Conservation (phyloP, 2,797 vertebrate species). For the Avahi laniger region DNA sequence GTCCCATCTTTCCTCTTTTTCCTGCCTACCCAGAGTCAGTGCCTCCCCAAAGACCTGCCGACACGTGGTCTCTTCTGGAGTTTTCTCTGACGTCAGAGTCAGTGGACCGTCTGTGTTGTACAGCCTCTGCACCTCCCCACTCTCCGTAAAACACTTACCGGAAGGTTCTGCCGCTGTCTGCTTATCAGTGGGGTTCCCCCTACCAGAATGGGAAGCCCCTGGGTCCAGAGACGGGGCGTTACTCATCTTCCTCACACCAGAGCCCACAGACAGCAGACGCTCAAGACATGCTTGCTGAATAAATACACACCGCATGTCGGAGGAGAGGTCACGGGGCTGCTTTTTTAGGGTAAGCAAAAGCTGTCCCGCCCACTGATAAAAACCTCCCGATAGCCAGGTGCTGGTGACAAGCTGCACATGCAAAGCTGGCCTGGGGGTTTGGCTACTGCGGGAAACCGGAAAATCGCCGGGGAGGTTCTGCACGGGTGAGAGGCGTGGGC, state of each 20-base stretch:
- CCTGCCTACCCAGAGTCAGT: not conserved
- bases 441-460: not conserved
- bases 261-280: not conserved
- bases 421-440: not conserved
- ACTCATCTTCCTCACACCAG: not conserved
- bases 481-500: not conserved
- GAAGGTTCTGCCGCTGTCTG: not conserved
- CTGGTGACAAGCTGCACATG: not conserved
- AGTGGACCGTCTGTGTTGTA: not conserved
- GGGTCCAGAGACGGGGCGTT: fast-evolving
- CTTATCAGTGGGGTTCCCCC: not conserved
- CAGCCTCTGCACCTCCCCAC: not conserved
- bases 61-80: not conserved
- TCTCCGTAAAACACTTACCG: not conserved
- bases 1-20: not conserved
- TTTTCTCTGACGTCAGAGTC: not conserved
- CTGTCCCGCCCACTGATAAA: slow-evolving; percentile 45
- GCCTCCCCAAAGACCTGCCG: not conserved
- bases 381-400: not conserved
- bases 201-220: not conserved
- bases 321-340: not conserved
- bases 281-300: not conserved
- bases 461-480: not conserved
- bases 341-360: not conserved
- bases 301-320: no score